Base-by-base conservation (phyloP, 1,140 invertebrate species). In the Aphelinus certus region DNA sequence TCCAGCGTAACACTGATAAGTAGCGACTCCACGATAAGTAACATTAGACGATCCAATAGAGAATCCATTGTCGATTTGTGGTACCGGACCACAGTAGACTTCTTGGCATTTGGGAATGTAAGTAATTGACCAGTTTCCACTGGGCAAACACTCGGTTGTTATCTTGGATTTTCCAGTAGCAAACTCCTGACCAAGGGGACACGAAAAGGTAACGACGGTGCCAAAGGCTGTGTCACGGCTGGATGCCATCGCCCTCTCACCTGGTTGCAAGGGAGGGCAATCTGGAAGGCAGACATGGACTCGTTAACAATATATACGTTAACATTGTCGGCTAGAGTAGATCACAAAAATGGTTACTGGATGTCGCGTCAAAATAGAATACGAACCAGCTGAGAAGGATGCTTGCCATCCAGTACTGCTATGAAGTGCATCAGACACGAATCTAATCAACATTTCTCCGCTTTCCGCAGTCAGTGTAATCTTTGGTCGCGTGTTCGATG, bases 31-130 rank as follows among this genome's bases (percentile, higher is more conserved):
- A 76, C 92, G 91, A 80, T 96, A 98, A 1, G 97, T 98, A 2
- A 98, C 97, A 85, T 98, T 98, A 0, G 95, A 94, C 1, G 97
- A 96, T 63, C 94, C 95, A 83, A 97, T 97, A 1, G 97, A 98
- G 84, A 98, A 98, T 62, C 97, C 97, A 84, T 98, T 99, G 80
- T 97, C 95, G 73, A 98, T 98, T 90, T 98, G 97, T 71, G 97
- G 97, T 46, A 98, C 97, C 51, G 97, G 96, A 68, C 96, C 96
- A 87, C 97, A 99, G 83, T 98, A 99, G 26, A 98, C 95, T 90
- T 97, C 96, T 92, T 98, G 97, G 88, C 97, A 99, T 83, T 94
- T 94, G 3, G 97, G 97, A 83, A 98, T 97, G 83, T 96, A 96
- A 53, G 92, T 93, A 45, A 95, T 91, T 10, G 95, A 97, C 97